These are phyloP conservation scores for Galeopterus variegatus DNA, from an alignment of 2,113 vertebrate genomes.

Conservation along the genomic window DNA sequence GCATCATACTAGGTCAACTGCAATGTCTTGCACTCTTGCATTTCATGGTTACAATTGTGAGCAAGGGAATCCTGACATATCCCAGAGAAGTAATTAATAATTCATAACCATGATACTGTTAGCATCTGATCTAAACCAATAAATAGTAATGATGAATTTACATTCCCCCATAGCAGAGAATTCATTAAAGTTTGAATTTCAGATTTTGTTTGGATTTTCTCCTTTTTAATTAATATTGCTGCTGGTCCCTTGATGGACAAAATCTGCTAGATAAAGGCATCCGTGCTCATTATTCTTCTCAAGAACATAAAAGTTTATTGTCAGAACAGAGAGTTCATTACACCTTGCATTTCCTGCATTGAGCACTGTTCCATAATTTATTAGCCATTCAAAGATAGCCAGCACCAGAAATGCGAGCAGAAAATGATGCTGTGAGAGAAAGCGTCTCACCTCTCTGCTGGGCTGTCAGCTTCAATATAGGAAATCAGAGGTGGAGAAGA, in stretches of 20 bases:
- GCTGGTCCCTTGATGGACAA: conserved; percentile 66
- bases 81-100: conserved; percentile 70
- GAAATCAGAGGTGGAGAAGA: conserved; percentile 99
- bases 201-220: conserved; percentile 67
- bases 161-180: conserved; percentile 1
- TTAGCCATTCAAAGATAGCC: conserved; percentile 68
- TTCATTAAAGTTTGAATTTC: conserved; percentile 75
- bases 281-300: conserved; percentile 76
- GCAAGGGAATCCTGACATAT: conserved; percentile 57
- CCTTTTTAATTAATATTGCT: conserved; percentile 76
- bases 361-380: conserved; percentile 78
- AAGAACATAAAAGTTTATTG: conserved; percentile 81
- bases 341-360: neutral
- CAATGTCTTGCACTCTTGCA: neutral
- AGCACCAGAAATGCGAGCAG: neutral
- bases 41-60: conserved; percentile 10
- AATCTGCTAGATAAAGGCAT: conserved; percentile 78
- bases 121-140: conserved; percentile 71
- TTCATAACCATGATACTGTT: conserved; percentile 57
- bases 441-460: conserved; percentile 95
- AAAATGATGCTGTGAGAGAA: neutral
- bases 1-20: neutral
- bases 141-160: conserved; percentile 57
- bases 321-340: conserved; percentile 79
- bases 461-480: conserved; percentile 98